A percentile compares a stretch with the other conserved stretches of the same genome.
phyloP scores from a whole-genome alignment of 2,888 invertebrate genomes.

The Dynastes grantii region DNA sequence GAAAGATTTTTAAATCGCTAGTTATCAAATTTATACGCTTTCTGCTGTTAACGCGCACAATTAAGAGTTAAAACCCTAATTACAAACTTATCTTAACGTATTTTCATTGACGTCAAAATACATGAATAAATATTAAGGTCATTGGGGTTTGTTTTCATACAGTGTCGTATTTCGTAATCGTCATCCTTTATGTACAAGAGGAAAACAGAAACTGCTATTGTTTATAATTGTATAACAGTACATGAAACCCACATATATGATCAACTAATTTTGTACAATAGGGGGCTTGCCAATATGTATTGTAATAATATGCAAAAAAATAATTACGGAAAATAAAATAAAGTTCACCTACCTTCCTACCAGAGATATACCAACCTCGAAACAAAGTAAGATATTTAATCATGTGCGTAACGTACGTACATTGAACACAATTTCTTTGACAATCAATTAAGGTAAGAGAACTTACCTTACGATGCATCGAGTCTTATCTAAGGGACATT shows the following conservation, averaged over 20 bases:
- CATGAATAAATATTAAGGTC: slow-evolving; percentile 48
- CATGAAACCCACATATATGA: slow-evolving; percentile 4
- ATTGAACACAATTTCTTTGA: no score
- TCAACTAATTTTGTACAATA: neutral
- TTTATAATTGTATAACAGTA: slow-evolving; percentile 28
- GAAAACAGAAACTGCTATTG: slow-evolving; percentile 31
- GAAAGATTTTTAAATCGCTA: no score
- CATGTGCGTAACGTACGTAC: no score
- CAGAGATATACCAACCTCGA: no score
- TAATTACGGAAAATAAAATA: slow-evolving; percentile 4
- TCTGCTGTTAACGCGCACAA: neutral
- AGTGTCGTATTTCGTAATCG: slow-evolving; percentile 32
- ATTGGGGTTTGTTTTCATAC: slow-evolving; percentile 25
- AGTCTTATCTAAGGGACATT: no score
- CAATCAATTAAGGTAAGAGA: no score
- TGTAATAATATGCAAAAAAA: no score
- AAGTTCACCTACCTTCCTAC: no score
- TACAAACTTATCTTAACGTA: neutral
- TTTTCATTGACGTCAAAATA: slow-evolving; percentile 47
- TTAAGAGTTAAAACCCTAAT: neutral
- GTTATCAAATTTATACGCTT: no score
- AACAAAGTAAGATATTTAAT: no score
- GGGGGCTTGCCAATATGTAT: no score
- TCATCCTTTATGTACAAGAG: slow-evolving; percentile 34
- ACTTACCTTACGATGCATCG: no score